phyloP scores from a whole-genome alignment of 2,888 invertebrate species.

The Thereva nobilitata region DNA sequence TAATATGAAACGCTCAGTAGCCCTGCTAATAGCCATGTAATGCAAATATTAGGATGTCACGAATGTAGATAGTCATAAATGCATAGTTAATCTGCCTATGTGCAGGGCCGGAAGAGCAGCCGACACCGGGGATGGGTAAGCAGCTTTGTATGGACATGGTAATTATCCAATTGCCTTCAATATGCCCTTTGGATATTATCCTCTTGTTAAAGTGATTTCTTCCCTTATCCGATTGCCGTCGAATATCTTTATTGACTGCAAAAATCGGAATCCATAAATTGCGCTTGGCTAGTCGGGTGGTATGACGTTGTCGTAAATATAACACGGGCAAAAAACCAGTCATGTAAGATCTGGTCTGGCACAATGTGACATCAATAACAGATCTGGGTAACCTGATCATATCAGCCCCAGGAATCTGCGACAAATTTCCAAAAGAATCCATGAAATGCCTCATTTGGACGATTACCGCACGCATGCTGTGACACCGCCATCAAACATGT shows the following conservation, averaged over 20 bases:
- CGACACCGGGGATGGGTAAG: not conserved
- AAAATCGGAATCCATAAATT: not conserved
- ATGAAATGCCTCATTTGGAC: slow-evolving; percentile 31
- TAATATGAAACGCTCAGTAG: slow-evolving; percentile 37
- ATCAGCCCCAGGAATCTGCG: slow-evolving; percentile 25
- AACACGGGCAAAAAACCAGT: not conserved
- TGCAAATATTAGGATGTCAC: slow-evolving; percentile 42
- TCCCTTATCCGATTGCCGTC: too few relatives aligned
- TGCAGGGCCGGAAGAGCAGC: too few relatives aligned
- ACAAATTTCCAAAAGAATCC: slow-evolving; percentile 32
- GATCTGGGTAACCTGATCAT: slow-evolving; percentile 27
- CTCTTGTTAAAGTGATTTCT: too few relatives aligned
- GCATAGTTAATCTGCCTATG: slow-evolving; percentile 5
- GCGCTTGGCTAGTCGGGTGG: not conserved
- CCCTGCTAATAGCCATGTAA: slow-evolving; percentile 39
- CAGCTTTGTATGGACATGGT: not conserved
- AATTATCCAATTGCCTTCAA: not conserved
- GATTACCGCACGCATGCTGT: slow-evolving; percentile 34
- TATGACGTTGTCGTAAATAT: too few relatives aligned
- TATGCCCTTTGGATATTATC: too few relatives aligned
- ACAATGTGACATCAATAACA: slow-evolving; percentile 29
- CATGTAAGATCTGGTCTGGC: not conserved
- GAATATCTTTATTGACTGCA: not conserved
- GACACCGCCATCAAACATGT: slow-evolving; percentile 30
- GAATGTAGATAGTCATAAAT: slow-evolving; percentile 36